phyloP scores from a whole-genome alignment of 2,888 invertebrate genomes.

The Agriopis leucophaearia region DNA sequence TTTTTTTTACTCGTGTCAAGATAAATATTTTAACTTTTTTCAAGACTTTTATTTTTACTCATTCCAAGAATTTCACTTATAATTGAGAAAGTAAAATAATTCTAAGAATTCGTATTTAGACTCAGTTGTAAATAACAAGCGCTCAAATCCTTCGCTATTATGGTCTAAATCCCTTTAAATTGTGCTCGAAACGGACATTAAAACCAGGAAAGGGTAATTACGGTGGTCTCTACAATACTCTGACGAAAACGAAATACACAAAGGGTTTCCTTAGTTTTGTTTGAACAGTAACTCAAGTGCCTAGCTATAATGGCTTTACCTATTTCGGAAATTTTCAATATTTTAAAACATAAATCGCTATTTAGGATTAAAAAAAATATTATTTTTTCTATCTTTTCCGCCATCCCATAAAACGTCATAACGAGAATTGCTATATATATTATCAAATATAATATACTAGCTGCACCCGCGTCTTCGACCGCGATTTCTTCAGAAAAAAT shows the following conservation, averaged over 20 bases:
- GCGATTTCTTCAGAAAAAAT: too few species aligned
- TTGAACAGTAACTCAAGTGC: conserved; percentile 2
- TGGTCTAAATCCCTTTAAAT: conserved; percentile 27
- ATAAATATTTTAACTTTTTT: too few species aligned
- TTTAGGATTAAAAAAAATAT: too few species aligned
- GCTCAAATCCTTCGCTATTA: conserved; percentile 20
- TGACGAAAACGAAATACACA: conserved; percentile 20
- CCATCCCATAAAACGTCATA: too few species aligned
- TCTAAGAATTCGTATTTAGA: neutral
- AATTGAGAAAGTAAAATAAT: neutral
- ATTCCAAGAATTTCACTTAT: too few species aligned
- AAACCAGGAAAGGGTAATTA: conserved; percentile 34
- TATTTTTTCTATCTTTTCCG: too few species aligned
- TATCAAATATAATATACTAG: too few species aligned
- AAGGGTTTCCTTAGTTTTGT: conserved; percentile 13
- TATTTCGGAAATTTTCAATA: neutral
- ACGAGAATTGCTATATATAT: too few species aligned
- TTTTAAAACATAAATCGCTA: neutral
- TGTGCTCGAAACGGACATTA: conserved; percentile 31
- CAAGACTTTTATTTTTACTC: too few species aligned
- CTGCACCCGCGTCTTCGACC: too few species aligned
- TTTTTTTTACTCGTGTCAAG: too few species aligned
- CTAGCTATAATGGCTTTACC: too few species aligned
- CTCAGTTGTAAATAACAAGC: conserved; percentile 23
- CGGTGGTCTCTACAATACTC: conserved; percentile 19